Conservation (phyloP, 1,140 invertebrate species). For the Eubasilissa regina region DNA sequence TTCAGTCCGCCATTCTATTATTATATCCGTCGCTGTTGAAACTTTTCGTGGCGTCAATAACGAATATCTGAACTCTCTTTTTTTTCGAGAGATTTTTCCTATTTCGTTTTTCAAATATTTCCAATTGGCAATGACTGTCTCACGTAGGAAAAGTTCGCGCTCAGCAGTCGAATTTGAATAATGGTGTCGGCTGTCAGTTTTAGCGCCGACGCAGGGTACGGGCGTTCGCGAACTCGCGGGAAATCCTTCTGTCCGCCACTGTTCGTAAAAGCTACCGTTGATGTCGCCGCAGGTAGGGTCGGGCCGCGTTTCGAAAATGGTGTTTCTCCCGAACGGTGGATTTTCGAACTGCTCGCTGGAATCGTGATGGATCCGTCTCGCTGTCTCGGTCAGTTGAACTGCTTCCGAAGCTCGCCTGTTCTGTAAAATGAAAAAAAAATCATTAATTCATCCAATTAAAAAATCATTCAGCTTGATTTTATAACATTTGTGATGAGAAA, state of each 20-base stretch:
- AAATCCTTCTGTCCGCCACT: background rate
- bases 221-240: slow-evolving; percentile 38
- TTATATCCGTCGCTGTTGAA: slow-evolving; percentile 51
- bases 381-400: background rate
- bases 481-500: background rate
- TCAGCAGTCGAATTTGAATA: slow-evolving; percentile 47
- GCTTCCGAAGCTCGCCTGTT: slow-evolving; percentile 23
- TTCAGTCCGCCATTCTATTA: slow-evolving; percentile 38
- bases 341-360: background rate
- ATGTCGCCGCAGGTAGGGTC: slow-evolving; percentile 52
- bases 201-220: slow-evolving; percentile 47
- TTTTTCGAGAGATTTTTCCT: slow-evolving; percentile 47
- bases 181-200: slow-evolving; percentile 52
- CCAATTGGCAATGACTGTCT: slow-evolving; percentile 58
- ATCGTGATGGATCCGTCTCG: background rate
- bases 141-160: slow-evolving; percentile 6
- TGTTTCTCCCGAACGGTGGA: slow-evolving; percentile 18
- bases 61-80: slow-evolving; percentile 5
- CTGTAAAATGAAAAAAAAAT: slow-evolving; percentile 33
- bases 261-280: slow-evolving; percentile 30
- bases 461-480: no score
- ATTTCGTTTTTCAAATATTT: slow-evolving; percentile 56
- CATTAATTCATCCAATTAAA: no score
- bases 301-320: slow-evolving; percentile 54
- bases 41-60: slow-evolving; percentile 16